Evolutionary conservation across 1,140 invertebrate genomes (phyloP), one percentile per base, ranked within the genome.

Genomic region (Spodoptera frugiperda): DNA sequence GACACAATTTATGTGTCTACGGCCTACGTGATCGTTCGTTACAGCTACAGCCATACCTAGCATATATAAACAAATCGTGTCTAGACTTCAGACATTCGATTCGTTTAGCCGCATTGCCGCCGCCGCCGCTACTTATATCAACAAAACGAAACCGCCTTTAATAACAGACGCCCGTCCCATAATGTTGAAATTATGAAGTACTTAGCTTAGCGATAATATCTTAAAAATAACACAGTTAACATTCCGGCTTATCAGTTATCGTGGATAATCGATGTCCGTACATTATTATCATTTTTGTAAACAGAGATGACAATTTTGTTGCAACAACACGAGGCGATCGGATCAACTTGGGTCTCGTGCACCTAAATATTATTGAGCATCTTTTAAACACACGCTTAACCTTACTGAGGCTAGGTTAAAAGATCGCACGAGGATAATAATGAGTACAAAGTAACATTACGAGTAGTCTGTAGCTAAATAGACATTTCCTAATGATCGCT

Each of bases 181-280:
- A 39, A 15, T 59, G n/a, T 39, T 10, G 6, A 39, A 39, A 57
- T 30, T 11, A 30, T 57, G 54, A 57, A 57, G 21, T 57, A 57
- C 19, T 53, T 8, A 10, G 8, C 33, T 53, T 17, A 25, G 25
- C 5, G n/a, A n/a, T 1, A 4, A 25, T 25, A 53, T 15, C 49
- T 15, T 44, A 17, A 3, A 44, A 44, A 44, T 33, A 6, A 2
- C 11, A 21, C 30, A 33, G 30, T 33, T 3, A 33, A 15, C 33
- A 61, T 61, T 59, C 55, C 14, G 30, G 12, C 33, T 44, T 61
- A 61, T 61, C 30, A 61, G 30, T 44, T 61, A 39, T 39, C 5
- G 25, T 15, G 30, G 55, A 59, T 59, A 59, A 59, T 59, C 55
- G 55, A 39, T 17, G 55, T 14, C 14, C 2, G 15, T 59, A 39